Evolutionary conservation across 2,113 vertebrate genomes (phyloP).

Genomic region (Indicator maculatus): DNA sequence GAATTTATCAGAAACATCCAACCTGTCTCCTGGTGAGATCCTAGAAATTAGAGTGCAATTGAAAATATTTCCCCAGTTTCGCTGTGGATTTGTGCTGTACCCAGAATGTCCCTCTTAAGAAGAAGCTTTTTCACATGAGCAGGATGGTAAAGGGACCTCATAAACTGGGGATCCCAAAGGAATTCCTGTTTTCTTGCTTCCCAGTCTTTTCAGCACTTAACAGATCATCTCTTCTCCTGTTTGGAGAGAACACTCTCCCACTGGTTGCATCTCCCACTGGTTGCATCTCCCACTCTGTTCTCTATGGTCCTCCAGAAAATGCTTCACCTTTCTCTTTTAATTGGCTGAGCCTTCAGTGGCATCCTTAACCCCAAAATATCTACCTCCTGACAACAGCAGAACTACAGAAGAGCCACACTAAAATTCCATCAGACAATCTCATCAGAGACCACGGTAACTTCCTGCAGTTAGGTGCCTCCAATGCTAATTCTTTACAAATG

Average conservation of each 20-base stretch:
- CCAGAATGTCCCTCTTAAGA: background rate
- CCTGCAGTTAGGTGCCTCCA: background rate
- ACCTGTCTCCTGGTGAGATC: background rate
- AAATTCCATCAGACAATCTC: background rate
- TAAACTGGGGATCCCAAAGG: background rate
- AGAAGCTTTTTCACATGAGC: background rate
- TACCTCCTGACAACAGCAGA: fast-evolving
- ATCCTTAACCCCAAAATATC: background rate
- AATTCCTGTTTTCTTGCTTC: background rate
- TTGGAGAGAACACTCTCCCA: background rate
- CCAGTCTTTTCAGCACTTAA: background rate
- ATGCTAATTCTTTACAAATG: background rate
- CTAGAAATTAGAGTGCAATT: background rate
- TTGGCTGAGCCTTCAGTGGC: background rate
- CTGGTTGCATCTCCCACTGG: background rate
- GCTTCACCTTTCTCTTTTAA: background rate
- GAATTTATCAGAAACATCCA: background rate
- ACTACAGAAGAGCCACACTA: background rate
- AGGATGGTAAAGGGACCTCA: background rate
- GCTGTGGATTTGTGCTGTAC: background rate
- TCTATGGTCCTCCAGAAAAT: background rate
- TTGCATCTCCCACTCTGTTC: background rate
- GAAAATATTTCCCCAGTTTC: background rate
- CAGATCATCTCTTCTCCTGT: background rate
- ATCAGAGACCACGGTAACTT: background rate